Evolutionary conservation across 2,113 vertebrate genomes (phyloP), one percentile per base, ranked within the genome.

Genomic region (Oncorhynchus masou): DNA sequence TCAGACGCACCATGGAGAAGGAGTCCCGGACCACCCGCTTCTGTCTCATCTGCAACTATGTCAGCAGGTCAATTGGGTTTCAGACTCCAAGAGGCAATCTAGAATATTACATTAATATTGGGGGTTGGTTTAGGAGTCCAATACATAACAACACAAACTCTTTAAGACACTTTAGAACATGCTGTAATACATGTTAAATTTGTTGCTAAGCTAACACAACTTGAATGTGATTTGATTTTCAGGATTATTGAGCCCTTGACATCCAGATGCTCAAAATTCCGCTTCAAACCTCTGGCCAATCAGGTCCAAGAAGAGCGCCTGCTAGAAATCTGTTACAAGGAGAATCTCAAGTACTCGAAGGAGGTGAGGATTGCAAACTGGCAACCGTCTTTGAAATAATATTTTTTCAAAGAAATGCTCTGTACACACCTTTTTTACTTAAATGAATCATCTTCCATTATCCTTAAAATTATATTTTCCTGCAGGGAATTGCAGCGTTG

Each of bases 161-260:
- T 45, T 12, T 12, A 6, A 45, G 39, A 45, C 39, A 45, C 39
- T 45, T 54, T 19, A 54, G 1, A 54, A 54, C 51, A 19, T 54
- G 51, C 51, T 54, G 16, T 15, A 15, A 15, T 54, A 54, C 0
- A 54, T 54, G 16, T 54, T 3, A 45, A 45, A 45, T 45, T 2
- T 45, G 39, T 45, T 11, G 51, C 12, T 16, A 12, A 51, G 3
- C 15, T 16, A 54, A 54, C 51, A 19, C 51, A 54, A 54, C 3
- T 54, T 45, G 8, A 45, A 45, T 45, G 39, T 2, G 39, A 11
- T 45, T 45, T 45, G 67, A 83, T 74, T 93, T 85, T 12, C 84
- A 99, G 98, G 88, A 99, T 99, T 89, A 99, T 99, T 64, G 97
- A 99, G 88, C 98, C 98, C 9, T 88, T 99, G 80, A 98, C 98